These are phyloP conservation scores for Hydrophis major DNA, from an alignment of 2,797 vertebrate genomes.

Conservation along the genomic window DNA sequence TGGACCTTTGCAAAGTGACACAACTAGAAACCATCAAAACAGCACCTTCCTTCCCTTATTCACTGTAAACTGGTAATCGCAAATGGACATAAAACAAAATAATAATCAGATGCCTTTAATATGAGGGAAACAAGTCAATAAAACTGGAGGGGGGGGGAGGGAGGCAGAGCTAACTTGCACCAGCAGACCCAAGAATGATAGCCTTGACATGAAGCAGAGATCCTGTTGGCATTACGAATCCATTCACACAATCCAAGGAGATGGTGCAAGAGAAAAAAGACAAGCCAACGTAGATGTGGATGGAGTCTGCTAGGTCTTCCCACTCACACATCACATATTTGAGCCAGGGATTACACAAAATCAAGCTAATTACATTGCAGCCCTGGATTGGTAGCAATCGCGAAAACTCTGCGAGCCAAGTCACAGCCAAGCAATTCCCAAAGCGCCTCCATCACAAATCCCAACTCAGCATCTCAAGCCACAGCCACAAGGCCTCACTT, in stretches of 20 bases:
- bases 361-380: neutral
- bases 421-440: neutral
- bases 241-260: neutral
- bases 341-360: neutral
- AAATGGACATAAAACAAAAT: neutral
- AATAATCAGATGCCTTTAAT: neutral
- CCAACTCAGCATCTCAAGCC: neutral
- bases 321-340: neutral
- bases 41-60: neutral
- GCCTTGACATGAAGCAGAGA: neutral
- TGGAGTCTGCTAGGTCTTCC: neutral
- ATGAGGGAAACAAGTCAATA: neutral
- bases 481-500: neutral
- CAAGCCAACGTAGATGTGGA: neutral
- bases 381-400: neutral
- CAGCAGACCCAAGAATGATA: neutral
- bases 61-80: neutral
- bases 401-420: neutral
- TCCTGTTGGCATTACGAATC: neutral
- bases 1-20: neutral
- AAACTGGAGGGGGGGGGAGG: neutral
- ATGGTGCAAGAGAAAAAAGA: neutral
- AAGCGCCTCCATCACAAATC: neutral
- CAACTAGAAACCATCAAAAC: neutral
- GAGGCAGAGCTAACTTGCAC: neutral